Evolutionary conservation across 2,113 vertebrate species (phyloP), one percentile per base, ranked within the genome.

Genomic region (Sturnus vulgaris): DNA sequence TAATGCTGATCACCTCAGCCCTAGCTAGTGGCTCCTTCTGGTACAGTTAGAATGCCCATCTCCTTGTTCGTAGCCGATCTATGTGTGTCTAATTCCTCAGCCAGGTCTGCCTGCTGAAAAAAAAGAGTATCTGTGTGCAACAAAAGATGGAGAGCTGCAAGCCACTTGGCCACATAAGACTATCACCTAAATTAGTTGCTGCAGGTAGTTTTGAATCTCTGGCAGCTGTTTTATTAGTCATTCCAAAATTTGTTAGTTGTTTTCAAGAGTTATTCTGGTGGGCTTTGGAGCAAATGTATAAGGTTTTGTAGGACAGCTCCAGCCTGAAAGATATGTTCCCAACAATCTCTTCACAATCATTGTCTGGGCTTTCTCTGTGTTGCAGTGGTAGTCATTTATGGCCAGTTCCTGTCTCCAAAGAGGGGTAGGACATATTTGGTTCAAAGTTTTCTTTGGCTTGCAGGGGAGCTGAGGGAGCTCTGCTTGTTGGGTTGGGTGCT

Each of bases 311-410:
- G 30, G 25, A 44, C 30, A 60, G 0, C 33, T 20, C 17, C 11
- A 42, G 10, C n/a, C 22, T 44, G 33, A 31, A 35, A n/a, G 13
- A 2, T 1, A 1, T 5, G 5, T 53, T 66, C 47, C 21, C 37
- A 61, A 3, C 2, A 9, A 5, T 25, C 23, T 57, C 23, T 63
- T 79, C 25, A 19, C 1, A 9, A 2, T 27, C 7, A 3, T 7
- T 24, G 11, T 9, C n/a, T 23, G 11, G 37, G 10, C 23, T 79
- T 85, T 88, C 44, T 70, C 37, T 40, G n/a, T 61, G 28, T 47
- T 82, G 30, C 21, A 46, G 16, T 13, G 13, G 19, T 49, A 35
- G 42, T 31, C 0, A 31, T 35, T 73, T 78, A 21, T 11, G 10
- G 39, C 15, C 22, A 40, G 25, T 44, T 73, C 35, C 30, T 63